Conservation (phyloP, 2,888 invertebrate genomes). For the Harmothoe impar region DNA sequence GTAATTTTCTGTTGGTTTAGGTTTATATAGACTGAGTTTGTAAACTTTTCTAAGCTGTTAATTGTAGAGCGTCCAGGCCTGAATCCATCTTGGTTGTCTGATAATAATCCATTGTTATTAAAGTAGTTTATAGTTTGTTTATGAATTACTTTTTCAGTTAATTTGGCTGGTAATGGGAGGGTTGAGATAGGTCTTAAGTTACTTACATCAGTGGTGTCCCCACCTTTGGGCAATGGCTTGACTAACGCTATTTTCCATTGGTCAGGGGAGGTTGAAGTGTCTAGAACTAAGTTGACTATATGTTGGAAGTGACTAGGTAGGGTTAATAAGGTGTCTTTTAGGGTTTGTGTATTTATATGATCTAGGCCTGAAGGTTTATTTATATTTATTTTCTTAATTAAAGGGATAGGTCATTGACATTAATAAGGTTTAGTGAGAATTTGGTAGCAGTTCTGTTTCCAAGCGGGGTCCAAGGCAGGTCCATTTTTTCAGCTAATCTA, state of each 20-base stretch:
- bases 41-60: not conserved
- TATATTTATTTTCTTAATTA: not conserved
- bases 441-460: not conserved
- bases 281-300: not conserved
- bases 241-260: not conserved
- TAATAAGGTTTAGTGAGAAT: not conserved
- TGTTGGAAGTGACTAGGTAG: not conserved
- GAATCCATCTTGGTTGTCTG: not conserved
- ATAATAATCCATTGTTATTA: not conserved
- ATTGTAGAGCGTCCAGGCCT: not conserved
- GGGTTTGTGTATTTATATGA: not conserved
- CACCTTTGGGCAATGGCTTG: not conserved
- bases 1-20: not conserved
- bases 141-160: not conserved
- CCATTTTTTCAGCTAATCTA: too few relatives aligned
- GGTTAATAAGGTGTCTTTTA: not conserved
- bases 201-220: not conserved
- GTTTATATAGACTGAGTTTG: not conserved
- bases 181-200: not conserved
- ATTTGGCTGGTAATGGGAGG: not conserved
- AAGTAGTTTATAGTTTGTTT: not conserved
- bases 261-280: not conserved
- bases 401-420: not conserved
- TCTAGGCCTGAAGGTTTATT: not conserved
- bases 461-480: too few relatives aligned